A percentile compares a stretch with the other conserved stretches of the same genome.
These are phyloP conservation scores for Mycalesis mineus DNA, from an alignment of 2,888 invertebrate genomes.

Conservation along the genomic window DNA sequence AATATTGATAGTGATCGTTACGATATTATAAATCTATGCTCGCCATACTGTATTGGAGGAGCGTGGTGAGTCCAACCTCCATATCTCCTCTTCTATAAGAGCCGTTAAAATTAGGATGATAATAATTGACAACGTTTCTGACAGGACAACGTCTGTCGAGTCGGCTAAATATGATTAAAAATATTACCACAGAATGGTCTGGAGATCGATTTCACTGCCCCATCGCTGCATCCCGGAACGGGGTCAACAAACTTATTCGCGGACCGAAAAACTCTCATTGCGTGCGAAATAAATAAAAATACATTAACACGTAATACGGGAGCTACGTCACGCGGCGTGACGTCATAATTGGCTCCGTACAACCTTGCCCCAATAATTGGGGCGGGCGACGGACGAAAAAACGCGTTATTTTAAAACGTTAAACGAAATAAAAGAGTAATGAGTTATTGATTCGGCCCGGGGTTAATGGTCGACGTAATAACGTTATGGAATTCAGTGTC, in stretches of 20 bases:
- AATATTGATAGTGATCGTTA: too few species aligned
- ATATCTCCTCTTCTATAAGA: too few species aligned
- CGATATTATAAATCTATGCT: too few species aligned
- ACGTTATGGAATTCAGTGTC: conserved; percentile 42
- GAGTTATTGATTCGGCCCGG: conserved; percentile 51
- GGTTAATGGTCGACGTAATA: conserved; percentile 46
- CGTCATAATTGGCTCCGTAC: conserved; percentile 40
- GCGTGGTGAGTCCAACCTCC: too few species aligned
- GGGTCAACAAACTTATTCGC: conserved; percentile 17
- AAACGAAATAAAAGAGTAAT: conserved; percentile 58
- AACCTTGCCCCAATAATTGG: conserved; percentile 56
- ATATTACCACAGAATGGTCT: background rate
- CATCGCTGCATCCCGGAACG: background rate
- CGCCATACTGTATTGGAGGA: too few species aligned
- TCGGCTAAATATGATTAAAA: background rate
- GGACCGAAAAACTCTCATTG: conserved; percentile 25
- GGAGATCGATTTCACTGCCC: background rate
- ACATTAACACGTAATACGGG: conserved; percentile 33
- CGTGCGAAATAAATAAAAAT: conserved; percentile 31
- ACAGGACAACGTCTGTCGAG: too few species aligned
- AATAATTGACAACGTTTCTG: too few species aligned
- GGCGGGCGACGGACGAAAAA: conserved; percentile 48
- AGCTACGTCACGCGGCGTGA: conserved; percentile 34
- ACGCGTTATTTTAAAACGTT: conserved; percentile 52
- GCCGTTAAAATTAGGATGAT: too few species aligned